Conservation (phyloP, 2,888 invertebrate genomes). For the Diadromus collaris region DNA sequence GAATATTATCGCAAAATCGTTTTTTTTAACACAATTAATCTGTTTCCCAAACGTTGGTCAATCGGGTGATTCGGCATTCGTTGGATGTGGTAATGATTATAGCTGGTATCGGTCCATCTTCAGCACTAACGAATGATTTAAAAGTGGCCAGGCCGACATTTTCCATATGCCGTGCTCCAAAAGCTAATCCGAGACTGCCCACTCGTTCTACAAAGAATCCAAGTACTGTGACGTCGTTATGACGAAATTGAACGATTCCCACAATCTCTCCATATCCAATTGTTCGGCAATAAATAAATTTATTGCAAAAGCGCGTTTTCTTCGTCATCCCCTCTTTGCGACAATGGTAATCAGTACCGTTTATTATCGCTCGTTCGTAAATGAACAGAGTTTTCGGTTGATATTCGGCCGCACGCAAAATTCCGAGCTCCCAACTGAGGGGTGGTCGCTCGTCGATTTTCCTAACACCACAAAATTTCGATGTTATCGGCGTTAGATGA, state of each 20-base stretch:
- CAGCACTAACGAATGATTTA: constrained; percentile 1
- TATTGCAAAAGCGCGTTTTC: not conserved
- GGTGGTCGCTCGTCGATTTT: not conserved
- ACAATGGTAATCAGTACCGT: not conserved
- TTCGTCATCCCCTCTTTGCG: not conserved
- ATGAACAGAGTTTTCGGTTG: not conserved
- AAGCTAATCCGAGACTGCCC: not conserved
- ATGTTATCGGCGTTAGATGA: not conserved
- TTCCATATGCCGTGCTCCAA: not conserved
- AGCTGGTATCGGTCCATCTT: constrained; percentile 1
- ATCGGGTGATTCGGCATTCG: not conserved
- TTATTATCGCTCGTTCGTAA: not conserved
- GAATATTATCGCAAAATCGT: constrained; percentile 20
- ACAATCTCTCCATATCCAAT: not conserved
- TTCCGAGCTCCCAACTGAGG: not conserved
- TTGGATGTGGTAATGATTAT: not conserved
- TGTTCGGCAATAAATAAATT: not conserved
- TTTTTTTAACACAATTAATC: not conserved
- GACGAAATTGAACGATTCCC: not conserved
- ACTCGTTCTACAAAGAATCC: not conserved
- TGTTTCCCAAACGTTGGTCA: not conserved
- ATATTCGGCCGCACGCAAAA: not conserved
- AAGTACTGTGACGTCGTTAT: not conserved
- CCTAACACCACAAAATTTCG: not conserved
- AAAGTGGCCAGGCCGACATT: not conserved